Conservation (phyloP, 2,797 vertebrate species). For the Huso huso region DNA sequence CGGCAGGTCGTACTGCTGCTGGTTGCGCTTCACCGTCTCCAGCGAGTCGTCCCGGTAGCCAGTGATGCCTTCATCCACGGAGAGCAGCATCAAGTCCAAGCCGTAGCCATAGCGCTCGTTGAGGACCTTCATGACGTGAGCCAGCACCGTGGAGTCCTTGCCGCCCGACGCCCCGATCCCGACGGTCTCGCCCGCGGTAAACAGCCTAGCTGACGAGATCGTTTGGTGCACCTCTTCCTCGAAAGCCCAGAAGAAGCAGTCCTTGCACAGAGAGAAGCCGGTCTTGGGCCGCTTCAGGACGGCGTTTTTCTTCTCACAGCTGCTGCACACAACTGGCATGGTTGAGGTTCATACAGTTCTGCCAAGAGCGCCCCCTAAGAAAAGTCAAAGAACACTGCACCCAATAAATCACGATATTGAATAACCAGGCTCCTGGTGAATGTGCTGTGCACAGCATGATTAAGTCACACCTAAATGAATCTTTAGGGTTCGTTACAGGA, state of each 20-base stretch:
- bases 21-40: conserved; percentile 72
- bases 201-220: conserved; percentile 57
- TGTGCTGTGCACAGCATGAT: too few species aligned
- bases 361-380: too few species aligned
- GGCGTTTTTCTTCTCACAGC: conserved; percentile 56
- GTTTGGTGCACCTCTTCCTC: conserved; percentile 80
- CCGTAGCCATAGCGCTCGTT: conserved; percentile 64
- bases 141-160: conserved; percentile 83
- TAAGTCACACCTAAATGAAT: too few species aligned
- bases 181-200: conserved; percentile 61
- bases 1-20: conserved; percentile 68
- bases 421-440: too few species aligned
- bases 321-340: conserved; percentile 61
- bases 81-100: conserved; percentile 66
- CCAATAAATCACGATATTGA: too few species aligned
- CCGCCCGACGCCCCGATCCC: conserved; percentile 76
- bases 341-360: not conserved
- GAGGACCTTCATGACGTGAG: conserved; percentile 72
- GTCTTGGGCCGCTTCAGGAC: conserved; percentile 72
- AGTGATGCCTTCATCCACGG: conserved; percentile 78
- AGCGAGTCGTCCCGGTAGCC: conserved; percentile 78
- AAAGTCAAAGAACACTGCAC: too few species aligned
- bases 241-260: conserved; percentile 76
- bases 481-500: too few species aligned
- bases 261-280: conserved; percentile 66